Base-by-base conservation (phyloP, 1,140 invertebrate species). In the Drosophila lini region DNA sequence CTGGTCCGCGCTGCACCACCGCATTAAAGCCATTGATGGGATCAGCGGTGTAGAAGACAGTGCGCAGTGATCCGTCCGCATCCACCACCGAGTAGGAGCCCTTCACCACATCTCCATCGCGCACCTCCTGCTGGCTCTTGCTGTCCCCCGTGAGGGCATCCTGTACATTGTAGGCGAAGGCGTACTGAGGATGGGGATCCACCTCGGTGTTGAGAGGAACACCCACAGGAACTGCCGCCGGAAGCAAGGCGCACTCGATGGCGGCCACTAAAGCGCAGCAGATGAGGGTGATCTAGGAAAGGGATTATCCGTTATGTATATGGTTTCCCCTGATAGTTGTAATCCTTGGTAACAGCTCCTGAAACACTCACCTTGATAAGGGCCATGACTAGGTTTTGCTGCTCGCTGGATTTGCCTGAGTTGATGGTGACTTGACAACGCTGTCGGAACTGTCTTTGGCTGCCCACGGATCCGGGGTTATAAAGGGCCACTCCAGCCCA, bases 1-100 rank as follows among this genome's bases (percentile, higher is more conserved):
- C 40, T 13, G 92, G 92, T 55, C 92, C 90, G 15, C 92, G 81
- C 41, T 92, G 93, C 16, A 94, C 94, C 5, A 94, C 93, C 31
- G 94, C 94, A 82, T 94, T 94, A 92, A 95, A 95, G 25, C 94
- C 94, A 59, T 94, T 94, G 31, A 94, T 91, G 15, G 94, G 90
- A 81, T 94, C 94, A 19, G 94, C 94, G 16, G 94, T 92, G 81
- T 94, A 95, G 74, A 94, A 94, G 6, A 94, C 94, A 7, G 93
- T 91, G 36, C 94, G 93, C 41, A 93, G 90, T 8, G 93, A 94
- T 25, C 94, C 94, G 61, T 95, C 94, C 32, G 94, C 92, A 40
- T 94, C 94, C 15, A 94, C 93, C 15, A 94, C 82, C 0, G 94
- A 94, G 81, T 95, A 95, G 52, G 93, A 93, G 25, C 94, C 94